A percentile compares a stretch with the other conserved stretches of the same genome.
Conservation (phyloP, 2,113 vertebrate genomes). For the Vulpes ferrilata region DNA sequence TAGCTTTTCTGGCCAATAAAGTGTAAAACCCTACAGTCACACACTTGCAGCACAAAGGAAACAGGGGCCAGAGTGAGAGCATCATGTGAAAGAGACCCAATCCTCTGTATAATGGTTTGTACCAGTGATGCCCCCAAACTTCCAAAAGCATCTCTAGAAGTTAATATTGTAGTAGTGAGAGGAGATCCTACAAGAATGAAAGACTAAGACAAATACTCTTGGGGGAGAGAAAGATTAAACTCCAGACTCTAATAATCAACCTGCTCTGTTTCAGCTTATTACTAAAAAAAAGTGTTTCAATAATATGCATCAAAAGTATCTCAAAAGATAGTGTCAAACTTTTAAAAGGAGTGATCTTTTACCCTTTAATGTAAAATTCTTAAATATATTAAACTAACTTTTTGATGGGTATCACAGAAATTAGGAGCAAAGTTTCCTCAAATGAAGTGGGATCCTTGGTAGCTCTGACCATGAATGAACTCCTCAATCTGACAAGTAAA, state of each 20-base stretch:
- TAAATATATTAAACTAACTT: neutral
- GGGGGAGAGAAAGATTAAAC: neutral
- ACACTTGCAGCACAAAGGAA: neutral
- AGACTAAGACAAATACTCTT: neutral
- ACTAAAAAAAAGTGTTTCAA: slow-evolving; percentile 24
- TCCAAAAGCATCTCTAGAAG: neutral
- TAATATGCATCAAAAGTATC: neutral
- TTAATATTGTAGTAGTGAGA: neutral
- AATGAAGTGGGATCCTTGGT: neutral
- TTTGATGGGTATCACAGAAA: neutral
- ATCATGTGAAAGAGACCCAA: neutral
- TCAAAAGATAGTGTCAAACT: neutral
- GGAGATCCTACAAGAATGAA: neutral
- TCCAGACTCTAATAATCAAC: neutral
- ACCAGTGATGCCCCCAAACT: neutral
- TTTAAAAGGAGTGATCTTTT: slow-evolving; percentile 45
- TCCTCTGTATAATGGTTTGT: neutral
- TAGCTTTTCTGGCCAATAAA: slow-evolving; percentile 33
- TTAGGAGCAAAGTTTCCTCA: neutral
- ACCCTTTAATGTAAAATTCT: slow-evolving; percentile 31
- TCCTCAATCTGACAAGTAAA: neutral
- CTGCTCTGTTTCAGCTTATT: neutral
- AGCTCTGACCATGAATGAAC: neutral
- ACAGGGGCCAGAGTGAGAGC: neutral
- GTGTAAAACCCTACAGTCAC: neutral